These are phyloP conservation scores for Tetramorium alpestre DNA, from an alignment of 1,140 invertebrate species.

Conservation along the genomic window DNA sequence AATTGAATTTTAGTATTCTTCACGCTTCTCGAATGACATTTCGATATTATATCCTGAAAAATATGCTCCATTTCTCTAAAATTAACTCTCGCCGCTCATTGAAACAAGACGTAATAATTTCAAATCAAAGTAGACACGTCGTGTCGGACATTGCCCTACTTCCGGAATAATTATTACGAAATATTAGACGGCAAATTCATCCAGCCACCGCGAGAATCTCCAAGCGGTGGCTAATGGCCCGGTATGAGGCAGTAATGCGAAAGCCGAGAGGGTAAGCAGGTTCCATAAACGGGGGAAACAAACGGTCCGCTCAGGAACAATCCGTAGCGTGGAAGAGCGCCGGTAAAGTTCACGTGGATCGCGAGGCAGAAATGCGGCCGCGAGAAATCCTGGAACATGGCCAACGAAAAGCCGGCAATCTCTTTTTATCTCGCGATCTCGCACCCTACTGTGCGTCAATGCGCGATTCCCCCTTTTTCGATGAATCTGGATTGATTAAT, in stretches of 20 bases:
- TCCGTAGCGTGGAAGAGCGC: slow-evolving; percentile 33
- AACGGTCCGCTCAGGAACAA: slow-evolving; percentile 43
- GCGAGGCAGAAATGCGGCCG: slow-evolving; percentile 10
- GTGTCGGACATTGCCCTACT: slow-evolving; percentile 12
- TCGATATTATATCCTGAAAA: background rate
- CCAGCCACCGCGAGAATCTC: slow-evolving; percentile 40
- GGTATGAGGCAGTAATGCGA: slow-evolving; percentile 52
- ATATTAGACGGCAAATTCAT: slow-evolving; percentile 58
- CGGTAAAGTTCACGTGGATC: slow-evolving; percentile 33
- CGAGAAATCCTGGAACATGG: slow-evolving; percentile 34
- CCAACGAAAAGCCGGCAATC: slow-evolving; percentile 29
- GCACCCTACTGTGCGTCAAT: background rate
- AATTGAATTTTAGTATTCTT: background rate
- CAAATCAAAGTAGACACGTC: background rate
- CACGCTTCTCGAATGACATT: background rate
- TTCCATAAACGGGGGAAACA: slow-evolving; percentile 55
- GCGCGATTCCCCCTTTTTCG: background rate
- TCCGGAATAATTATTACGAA: slow-evolving; percentile 54
- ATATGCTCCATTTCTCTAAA: background rate
- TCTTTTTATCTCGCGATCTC: slow-evolving; percentile 25
- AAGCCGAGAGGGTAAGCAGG: slow-evolving; percentile 49
- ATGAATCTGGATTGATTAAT: background rate
- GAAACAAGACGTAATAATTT: slow-evolving; percentile 21
- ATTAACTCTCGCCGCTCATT: background rate
- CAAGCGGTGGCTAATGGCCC: slow-evolving; percentile 39